Evolutionary conservation across 1,140 invertebrate genomes (phyloP), one percentile per base, ranked within the genome.

Genomic region (Heterodera carotae): DNA sequence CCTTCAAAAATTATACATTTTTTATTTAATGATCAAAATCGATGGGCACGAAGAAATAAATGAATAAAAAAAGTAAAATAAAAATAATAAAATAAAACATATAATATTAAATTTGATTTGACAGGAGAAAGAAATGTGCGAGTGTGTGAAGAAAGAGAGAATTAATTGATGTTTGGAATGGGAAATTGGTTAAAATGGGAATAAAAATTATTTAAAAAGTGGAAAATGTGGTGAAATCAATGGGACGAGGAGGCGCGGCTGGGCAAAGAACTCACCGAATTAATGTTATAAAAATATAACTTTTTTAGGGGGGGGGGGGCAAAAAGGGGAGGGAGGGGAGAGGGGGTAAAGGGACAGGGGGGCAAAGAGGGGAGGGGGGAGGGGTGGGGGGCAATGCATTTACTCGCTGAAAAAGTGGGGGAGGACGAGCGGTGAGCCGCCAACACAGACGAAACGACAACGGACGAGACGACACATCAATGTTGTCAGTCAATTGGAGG

Each of bases 51-150:
- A 29, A 34, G 27, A 34, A 66, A 34, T 29, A 29, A 22, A 12
- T 25, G 7, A 10, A 66, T 15, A 66, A 66, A 15, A 34, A 34
- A 34, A 29, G 25, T 10, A 25, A 27, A 66, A 25, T 12, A n/a
- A 29, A 66, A 66, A 66, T 66, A 66, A 66, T 25, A 18, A 34
- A 66, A 18, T 18, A 66, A 66, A 25, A 66, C n/a, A n/a, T n/a
- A 66, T 29, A 66, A 66, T 15, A 62, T 62, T 15, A 39, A 39
- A 39, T 39, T 39, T 27, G 27, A 8, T 31, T 66, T 15, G 62
- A 29, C 4, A 34, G 10, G 36, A 39, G 10, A 66, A 29, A 1
- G 27, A 66, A 29, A 22, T 18, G 62, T 66, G n/a, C 2, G 48
- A 18, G 48, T 53, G 48, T 4, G 12, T 53, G 48, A 4, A 22